Conservation (phyloP, 2,888 invertebrate species). For the Ditylenchus weischeri region DNA sequence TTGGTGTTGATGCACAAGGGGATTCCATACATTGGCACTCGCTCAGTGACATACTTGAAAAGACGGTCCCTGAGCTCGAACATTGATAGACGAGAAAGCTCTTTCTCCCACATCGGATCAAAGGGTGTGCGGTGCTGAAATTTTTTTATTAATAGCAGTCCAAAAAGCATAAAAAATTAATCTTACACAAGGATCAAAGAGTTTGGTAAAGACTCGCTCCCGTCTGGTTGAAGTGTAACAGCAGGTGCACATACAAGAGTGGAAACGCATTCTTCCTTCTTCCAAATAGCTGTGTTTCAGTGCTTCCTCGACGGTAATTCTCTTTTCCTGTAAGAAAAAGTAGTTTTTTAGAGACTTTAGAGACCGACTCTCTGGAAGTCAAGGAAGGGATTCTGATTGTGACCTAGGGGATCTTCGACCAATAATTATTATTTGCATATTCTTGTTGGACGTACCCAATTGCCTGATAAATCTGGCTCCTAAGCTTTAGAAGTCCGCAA, state of each 20-base stretch:
- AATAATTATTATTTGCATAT: too few relatives aligned
- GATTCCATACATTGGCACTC: conserved; percentile 84
- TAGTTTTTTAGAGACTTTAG: neutral
- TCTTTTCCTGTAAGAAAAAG: conserved; percentile 41
- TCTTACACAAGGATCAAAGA: conserved; percentile 50
- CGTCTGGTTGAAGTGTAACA: conserved; percentile 64
- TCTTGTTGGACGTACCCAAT: too few relatives aligned
- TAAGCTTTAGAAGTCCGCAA: too few relatives aligned
- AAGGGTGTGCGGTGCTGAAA: conserved; percentile 76
- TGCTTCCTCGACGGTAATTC: conserved; percentile 89
- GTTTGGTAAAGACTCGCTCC: conserved; percentile 41
- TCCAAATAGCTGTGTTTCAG: conserved; percentile 94
- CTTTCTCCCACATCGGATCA: conserved; percentile 93
- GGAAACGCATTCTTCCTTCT: conserved; percentile 94
- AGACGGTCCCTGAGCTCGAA: conserved; percentile 77
- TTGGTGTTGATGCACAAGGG: conserved; percentile 99
- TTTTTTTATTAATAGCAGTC: conserved; percentile 1
- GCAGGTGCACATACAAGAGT: conserved; percentile 99
- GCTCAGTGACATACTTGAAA: conserved; percentile 96
- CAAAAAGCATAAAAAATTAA: conserved; percentile 6
- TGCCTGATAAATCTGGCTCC: too few relatives aligned
- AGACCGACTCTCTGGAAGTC: too few relatives aligned
- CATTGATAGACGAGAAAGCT: conserved; percentile 68
- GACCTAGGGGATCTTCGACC: too few relatives aligned
- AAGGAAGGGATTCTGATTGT: too few relatives aligned